Percentiles rank a stretch among this genome's conserved stretches.
phyloP scores from a whole-genome alignment of 2,113 vertebrate genomes.

The Mormyrus iriodes region DNA sequence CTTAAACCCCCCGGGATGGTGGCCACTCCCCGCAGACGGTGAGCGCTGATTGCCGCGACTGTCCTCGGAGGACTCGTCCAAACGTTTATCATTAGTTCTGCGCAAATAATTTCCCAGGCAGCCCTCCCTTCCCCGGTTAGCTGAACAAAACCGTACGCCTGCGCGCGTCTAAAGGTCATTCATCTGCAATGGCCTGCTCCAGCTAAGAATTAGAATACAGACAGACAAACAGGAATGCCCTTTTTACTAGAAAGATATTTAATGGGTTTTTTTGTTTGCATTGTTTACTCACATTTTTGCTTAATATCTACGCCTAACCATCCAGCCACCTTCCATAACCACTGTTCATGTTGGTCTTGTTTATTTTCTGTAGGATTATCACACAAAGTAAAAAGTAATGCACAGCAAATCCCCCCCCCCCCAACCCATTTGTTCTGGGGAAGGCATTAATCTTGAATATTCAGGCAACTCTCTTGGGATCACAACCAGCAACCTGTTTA shows the following conservation, averaged over 20 bases:
- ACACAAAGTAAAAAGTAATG: not conserved
- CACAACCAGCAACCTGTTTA: not conserved
- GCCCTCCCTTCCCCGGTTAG: constrained; percentile 25
- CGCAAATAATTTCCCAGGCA: constrained; percentile 15
- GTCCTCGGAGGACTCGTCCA: constrained; percentile 31
- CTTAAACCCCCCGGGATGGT: not conserved
- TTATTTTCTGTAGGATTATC: not conserved
- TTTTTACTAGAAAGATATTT: constrained; percentile 28
- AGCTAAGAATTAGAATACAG: constrained; percentile 31
- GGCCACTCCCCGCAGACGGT: not conserved
- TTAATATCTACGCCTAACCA: not conserved
- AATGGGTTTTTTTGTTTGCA: constrained; percentile 46
- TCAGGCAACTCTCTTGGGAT: not conserved
- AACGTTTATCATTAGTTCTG: constrained; percentile 27
- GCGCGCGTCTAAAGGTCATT: not conserved
- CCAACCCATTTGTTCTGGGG: not conserved
- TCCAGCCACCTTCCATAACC: not conserved
- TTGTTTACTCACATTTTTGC: not conserved
- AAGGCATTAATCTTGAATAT: not conserved
- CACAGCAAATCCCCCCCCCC: not conserved
- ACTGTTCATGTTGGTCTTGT: not conserved
- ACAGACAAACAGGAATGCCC: constrained; percentile 36
- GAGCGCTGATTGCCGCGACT: constrained; percentile 12
- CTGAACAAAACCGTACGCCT: not conserved
- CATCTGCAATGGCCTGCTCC: not conserved